Percentiles rank a stretch among this genome's conserved stretches.
These are phyloP conservation scores for Scomber japonicus DNA, from an alignment of 2,113 vertebrate species.

Conservation along the genomic window DNA sequence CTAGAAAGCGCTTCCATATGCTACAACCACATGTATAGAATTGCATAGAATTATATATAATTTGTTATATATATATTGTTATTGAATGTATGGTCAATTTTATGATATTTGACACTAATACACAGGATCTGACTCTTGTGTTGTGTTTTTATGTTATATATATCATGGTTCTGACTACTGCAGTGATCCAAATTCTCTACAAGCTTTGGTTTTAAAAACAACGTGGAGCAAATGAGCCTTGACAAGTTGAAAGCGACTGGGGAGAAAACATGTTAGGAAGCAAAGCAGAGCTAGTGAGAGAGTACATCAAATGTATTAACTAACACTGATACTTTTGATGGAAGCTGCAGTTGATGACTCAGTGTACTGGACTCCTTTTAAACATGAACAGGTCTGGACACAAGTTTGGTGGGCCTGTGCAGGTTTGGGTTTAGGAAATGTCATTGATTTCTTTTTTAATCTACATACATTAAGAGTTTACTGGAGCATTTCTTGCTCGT, in stretches of 20 bases:
- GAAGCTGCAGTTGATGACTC: background rate
- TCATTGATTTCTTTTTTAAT: background rate
- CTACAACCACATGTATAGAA: no score
- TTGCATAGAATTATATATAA: no score
- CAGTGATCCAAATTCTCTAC: conserved; percentile 1
- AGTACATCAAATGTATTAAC: background rate
- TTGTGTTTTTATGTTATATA: background rate
- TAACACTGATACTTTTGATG: background rate
- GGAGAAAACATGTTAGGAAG: background rate
- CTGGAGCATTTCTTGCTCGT: background rate
- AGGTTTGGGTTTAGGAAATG: no score
- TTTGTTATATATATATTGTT: no score
- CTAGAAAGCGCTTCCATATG: no score
- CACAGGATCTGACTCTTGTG: no score
- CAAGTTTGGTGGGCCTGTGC: background rate
- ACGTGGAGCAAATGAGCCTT: conserved; percentile 8
- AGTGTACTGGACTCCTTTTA: background rate
- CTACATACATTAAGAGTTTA: background rate
- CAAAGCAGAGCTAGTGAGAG: background rate
- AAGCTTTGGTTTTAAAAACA: conserved; percentile 15
- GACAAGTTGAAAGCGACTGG: background rate
- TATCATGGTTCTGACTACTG: background rate
- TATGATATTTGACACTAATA: no score
- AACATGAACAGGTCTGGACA: background rate
- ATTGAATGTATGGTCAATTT: no score